Conservation (phyloP, 92 coral and sea anemone genomes). For the Metridium senile region DNA sequence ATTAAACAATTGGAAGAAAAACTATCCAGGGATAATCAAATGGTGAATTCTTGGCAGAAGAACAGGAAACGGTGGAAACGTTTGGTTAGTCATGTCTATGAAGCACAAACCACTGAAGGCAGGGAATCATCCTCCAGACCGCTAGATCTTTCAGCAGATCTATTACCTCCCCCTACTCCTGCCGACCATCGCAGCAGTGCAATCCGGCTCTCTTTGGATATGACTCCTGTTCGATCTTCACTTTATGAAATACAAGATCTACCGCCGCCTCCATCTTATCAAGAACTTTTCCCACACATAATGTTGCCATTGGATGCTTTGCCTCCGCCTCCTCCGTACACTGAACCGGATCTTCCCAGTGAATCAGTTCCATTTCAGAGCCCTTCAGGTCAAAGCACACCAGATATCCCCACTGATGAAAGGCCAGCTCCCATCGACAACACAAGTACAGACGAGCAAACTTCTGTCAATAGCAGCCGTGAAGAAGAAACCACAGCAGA, state of each 20-base stretch:
- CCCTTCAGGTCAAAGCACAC: slow-evolving; percentile 17
- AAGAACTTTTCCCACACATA: slow-evolving; percentile 85
- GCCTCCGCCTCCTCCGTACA: slow-evolving; percentile 61
- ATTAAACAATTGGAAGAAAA: slow-evolving; percentile 65
- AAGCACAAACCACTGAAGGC: slow-evolving; percentile 77
- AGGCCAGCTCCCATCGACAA: not conserved
- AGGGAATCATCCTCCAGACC: not conserved
- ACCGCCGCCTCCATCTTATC: slow-evolving; percentile 80
- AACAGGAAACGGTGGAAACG: slow-evolving; percentile 81
- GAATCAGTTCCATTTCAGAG: slow-evolving; percentile 7
- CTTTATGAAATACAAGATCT: slow-evolving; percentile 28
- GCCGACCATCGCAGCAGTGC: not conserved
- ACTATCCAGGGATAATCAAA: slow-evolving; percentile 60
- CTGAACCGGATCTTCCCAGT: slow-evolving; percentile 6
- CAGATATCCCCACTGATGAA: not conserved
- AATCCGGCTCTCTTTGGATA: not conserved
- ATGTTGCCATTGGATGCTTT: slow-evolving; percentile 66
- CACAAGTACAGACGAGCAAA: not conserved
- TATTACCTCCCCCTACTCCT: slow-evolving; percentile 24
- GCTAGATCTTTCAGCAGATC: slow-evolving; percentile 25
- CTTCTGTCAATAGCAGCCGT: not conserved
- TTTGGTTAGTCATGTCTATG: slow-evolving; percentile 81
- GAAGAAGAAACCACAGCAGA: not conserved
- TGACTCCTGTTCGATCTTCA: slow-evolving; percentile 21
- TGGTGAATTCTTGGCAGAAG: slow-evolving; percentile 88